Base-by-base conservation (phyloP, 2,797 vertebrate species). In the Epinephelus awoara region DNA sequence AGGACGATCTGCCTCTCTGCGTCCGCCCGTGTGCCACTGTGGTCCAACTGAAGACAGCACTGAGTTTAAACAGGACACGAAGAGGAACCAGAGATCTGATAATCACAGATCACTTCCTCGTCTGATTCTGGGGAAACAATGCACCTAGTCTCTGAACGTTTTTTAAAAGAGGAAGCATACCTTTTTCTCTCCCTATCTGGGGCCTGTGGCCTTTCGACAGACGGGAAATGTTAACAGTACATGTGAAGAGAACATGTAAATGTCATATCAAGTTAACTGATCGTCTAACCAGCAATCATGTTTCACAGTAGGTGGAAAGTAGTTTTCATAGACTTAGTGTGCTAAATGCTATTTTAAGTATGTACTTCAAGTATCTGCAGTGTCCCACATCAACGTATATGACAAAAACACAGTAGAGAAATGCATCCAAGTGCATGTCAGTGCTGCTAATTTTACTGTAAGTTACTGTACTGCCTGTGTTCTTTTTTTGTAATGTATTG, bases 1-100 rank as follows among this genome's bases (percentile, higher is more conserved):
- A 9, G 38, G 23, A 46, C 1, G 1, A 6, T 51, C 62, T 29
- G 29, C 67, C 25, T 63, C 66, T 40, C 21, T 19, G 79, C 54
- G 58, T 80, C 65, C 51, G 13, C 78, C 81, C 27, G 10, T 73
- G 64, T 44, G 46, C 42, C 10, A 56, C 69, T 55, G 69, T 62
- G 59, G 13, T 13, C 19, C 47, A 3, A 5, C 54, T 13, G 17
- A 18, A 34, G 21, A 50, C 79, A 75, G 86, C 84, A 75, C 86
- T 59, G 83, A 54, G 86, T 92, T 94, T 92, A 91, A 94, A 92
- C 75, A 0, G 34, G 21, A 62, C 70, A 4, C 71, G 72, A 95
- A 94, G 93, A 94, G 95, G 95, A 96, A 96, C 84, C 83, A 85
- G 75, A 85, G 38, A 71, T 50, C 50, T 82, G 83, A 88, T 88